These are phyloP conservation scores for Clamator glandarius DNA, from an alignment of 2,797 vertebrate species.

Conservation along the genomic window DNA sequence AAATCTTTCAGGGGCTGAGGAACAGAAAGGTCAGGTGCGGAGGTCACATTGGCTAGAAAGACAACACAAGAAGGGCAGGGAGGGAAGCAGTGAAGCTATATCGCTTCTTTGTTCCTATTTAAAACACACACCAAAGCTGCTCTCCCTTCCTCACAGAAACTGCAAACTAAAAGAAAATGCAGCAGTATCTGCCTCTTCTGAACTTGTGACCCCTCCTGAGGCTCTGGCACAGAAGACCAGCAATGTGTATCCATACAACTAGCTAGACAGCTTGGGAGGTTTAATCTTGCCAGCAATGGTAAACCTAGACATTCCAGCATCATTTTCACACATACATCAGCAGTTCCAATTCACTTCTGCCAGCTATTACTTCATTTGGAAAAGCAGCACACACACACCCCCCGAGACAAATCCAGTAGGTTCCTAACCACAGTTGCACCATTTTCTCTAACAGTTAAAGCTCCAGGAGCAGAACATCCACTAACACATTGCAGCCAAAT, in stretches of 20 bases:
- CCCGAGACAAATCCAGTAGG: neutral
- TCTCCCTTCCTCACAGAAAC: neutral
- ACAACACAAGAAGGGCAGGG: neutral
- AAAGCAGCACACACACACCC: neutral
- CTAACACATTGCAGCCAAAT: neutral
- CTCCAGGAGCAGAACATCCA: neutral
- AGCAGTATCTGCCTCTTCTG: neutral
- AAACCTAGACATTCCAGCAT: neutral
- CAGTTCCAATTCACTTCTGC: neutral
- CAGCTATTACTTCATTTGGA: neutral
- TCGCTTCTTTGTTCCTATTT: neutral
- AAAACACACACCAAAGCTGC: neutral
- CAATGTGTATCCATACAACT: neutral
- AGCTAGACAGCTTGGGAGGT: neutral
- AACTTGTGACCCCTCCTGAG: neutral
- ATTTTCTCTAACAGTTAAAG: neutral
- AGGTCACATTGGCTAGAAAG: neutral
- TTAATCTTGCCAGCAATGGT: neutral
- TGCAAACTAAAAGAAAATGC: neutral
- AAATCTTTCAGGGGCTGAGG: neutral
- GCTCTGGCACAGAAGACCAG: neutral
- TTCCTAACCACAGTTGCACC: neutral
- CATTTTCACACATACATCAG: neutral
- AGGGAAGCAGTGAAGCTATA: neutral
- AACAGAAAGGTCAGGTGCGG: neutral